Conservation (phyloP, 2,888 invertebrate genomes). For the Caenorhabditis uteleia region DNA sequence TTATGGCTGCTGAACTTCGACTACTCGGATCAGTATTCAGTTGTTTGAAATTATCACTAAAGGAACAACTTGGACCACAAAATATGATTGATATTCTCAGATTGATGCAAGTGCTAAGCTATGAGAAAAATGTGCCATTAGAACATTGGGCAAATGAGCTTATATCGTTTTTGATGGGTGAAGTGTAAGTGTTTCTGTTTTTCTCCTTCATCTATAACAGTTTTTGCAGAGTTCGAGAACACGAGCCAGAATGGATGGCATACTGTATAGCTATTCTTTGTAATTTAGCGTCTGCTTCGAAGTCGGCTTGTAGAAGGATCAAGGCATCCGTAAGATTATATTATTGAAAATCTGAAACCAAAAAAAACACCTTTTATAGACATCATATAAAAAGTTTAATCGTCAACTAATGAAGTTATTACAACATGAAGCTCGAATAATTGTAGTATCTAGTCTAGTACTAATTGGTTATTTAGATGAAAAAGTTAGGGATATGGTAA, state of each 20-base stretch:
- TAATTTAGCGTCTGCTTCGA: conserved; percentile 61
- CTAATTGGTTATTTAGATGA: conserved; percentile 62
- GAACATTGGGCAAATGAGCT: conserved; percentile 57
- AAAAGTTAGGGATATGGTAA: conserved; percentile 56
- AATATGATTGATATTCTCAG: conserved; percentile 62
- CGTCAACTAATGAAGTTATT: conserved; percentile 54
- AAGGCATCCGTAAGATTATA: conserved; percentile 47
- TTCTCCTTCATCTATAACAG: too few species aligned
- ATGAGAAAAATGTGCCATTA: conserved; percentile 53
- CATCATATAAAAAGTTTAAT: conserved; percentile 50
- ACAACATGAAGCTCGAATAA: conserved; percentile 53
- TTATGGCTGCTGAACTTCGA: conserved; percentile 49
- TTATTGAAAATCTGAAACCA: background rate
- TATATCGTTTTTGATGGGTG: conserved; percentile 53
- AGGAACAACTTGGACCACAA: conserved; percentile 62
- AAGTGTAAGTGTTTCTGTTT: conserved; percentile 54
- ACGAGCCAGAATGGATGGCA: conserved; percentile 61
- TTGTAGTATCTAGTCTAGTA: conserved; percentile 63
- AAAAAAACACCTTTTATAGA: conserved; percentile 23
- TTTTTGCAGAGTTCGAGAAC: conserved; percentile 4
- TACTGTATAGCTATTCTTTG: conserved; percentile 64
- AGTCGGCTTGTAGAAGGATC: conserved; percentile 52
- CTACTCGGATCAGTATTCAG: conserved; percentile 52
- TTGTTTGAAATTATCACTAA: conserved; percentile 51
- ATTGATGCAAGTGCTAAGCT: conserved; percentile 60